Conservation (phyloP, 2,797 vertebrate species). For the Micrastur ruficollis region DNA sequence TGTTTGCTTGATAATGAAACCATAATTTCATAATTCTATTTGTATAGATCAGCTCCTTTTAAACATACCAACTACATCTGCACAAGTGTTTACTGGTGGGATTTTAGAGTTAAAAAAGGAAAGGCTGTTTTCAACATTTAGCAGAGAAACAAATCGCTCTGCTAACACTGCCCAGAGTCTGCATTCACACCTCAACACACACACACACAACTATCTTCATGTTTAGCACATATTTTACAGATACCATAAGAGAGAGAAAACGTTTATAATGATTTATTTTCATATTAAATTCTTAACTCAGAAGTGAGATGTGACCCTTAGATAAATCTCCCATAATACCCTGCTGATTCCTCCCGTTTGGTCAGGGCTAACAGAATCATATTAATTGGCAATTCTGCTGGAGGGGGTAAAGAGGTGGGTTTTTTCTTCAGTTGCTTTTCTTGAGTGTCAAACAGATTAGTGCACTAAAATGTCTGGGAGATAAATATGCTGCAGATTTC, state of each 20-base stretch:
- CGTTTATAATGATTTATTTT: background rate
- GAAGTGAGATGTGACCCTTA: slow-evolving; percentile 1
- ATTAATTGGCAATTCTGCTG: slow-evolving; percentile 15
- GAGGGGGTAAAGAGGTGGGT: background rate
- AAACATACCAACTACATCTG: background rate
- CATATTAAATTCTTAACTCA: slow-evolving; percentile 15
- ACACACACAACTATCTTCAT: background rate
- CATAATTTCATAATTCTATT: background rate
- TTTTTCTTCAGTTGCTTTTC: slow-evolving; percentile 25
- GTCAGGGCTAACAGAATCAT: slow-evolving; percentile 10
- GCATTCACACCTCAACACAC: background rate
- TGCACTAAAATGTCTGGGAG: slow-evolving; percentile 11
- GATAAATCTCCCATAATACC: slow-evolving; percentile 28
- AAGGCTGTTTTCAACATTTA: background rate
- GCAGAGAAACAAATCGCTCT: background rate
- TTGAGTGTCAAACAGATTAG: slow-evolving; percentile 27
- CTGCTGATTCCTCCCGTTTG: slow-evolving; percentile 22
- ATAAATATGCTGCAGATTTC: slow-evolving; percentile 16
- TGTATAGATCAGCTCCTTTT: background rate
- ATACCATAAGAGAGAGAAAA: background rate
- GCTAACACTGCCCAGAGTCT: background rate
- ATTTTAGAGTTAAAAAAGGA: background rate
- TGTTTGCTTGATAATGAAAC: background rate
- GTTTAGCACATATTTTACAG: background rate
- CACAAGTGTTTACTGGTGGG: background rate